These are phyloP conservation scores for Emydura subglobosa DNA, from an alignment of 2,113 vertebrate species.

Conservation along the genomic window DNA sequence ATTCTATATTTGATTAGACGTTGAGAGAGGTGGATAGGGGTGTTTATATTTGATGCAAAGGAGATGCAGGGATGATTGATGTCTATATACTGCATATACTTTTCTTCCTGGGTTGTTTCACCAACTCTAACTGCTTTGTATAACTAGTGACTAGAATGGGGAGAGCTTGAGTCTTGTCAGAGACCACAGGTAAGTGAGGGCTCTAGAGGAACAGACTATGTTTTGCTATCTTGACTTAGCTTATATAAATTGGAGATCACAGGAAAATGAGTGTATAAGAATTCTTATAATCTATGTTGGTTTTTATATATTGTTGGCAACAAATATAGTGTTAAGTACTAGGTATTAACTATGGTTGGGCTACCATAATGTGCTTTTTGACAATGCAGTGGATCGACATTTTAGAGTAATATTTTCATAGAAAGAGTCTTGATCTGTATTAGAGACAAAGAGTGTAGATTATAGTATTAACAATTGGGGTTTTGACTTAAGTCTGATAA, in stretches of 20 bases:
- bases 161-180: not conserved
- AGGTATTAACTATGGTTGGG: conserved; percentile 1
- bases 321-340: not conserved
- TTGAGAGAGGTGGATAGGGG: not conserved
- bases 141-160: not conserved
- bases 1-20: not conserved
- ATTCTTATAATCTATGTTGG: not conserved
- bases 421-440: conserved; percentile 37
- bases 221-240: not conserved
- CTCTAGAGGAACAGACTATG: not conserved
- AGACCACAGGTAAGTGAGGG: not conserved
- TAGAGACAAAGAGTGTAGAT: not conserved
- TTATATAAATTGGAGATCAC: not conserved
- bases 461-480: not conserved
- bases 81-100: not conserved
- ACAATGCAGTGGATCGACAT: conserved; percentile 17
- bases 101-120: not conserved
- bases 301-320: not conserved
- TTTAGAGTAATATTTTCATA: conserved; percentile 20
- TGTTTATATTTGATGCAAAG: not conserved
- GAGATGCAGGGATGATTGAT: not conserved
- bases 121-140: not conserved
- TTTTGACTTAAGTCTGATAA: not conserved
- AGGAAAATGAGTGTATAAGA: not conserved
- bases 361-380: not conserved